A percentile compares a stretch with the other conserved stretches of the same genome.
Conservation (phyloP, 2,888 invertebrate genomes). For the Coremacera marginata region DNA sequence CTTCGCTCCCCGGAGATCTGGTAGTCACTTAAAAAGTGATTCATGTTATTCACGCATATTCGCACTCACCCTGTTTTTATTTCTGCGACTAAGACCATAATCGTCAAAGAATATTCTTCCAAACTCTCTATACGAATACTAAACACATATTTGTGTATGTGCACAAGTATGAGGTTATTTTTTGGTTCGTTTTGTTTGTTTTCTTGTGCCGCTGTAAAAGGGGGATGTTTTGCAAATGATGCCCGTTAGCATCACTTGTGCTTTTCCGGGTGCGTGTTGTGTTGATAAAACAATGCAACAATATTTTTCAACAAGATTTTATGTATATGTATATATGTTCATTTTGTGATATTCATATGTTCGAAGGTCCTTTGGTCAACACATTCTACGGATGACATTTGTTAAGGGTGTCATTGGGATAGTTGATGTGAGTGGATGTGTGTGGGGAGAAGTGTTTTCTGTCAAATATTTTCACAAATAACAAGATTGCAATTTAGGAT, state of each 20-base stretch:
- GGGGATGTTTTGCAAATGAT: constrained; percentile 15
- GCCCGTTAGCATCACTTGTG: constrained; percentile 26
- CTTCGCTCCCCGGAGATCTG: constrained; percentile 42
- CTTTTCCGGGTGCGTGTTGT: background rate
- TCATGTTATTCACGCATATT: constrained; percentile 55
- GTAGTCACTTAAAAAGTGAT: constrained; percentile 66
- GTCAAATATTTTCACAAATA: constrained; percentile 19
- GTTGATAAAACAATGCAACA: constrained; percentile 40
- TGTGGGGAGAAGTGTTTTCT: constrained; percentile 23
- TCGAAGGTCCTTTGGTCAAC: constrained; percentile 32
- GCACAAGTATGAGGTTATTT: constrained; percentile 31
- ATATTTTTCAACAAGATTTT: constrained; percentile 46
- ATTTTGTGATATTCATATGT: constrained; percentile 42
- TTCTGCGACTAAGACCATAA: constrained; percentile 47
- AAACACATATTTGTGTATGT: constrained; percentile 27
- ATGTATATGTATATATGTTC: constrained; percentile 30
- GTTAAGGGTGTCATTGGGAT: background rate
- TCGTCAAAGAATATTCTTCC: constrained; percentile 51
- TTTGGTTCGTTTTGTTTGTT: constrained; percentile 39
- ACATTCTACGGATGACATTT: background rate
- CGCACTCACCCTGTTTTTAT: constrained; percentile 37
- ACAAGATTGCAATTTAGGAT: constrained; percentile 14
- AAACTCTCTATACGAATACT: constrained; percentile 18
- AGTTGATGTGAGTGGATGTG: background rate
- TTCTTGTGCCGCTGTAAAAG: background rate